These are phyloP conservation scores for Molossus molossus DNA, from an alignment of 2,797 vertebrate species.

Conservation along the genomic window DNA sequence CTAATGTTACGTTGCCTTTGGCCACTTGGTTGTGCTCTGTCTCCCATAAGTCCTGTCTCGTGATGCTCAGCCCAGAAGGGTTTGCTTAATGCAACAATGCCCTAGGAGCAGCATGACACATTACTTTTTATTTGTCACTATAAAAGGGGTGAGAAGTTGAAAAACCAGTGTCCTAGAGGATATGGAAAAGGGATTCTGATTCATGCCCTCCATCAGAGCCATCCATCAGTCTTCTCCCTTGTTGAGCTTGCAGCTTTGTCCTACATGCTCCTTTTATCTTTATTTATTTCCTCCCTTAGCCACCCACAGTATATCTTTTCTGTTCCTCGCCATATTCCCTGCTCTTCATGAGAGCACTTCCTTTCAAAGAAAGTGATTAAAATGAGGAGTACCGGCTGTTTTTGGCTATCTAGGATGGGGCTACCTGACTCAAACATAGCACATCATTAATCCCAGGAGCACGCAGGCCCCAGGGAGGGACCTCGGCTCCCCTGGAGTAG, in stretches of 20 bases:
- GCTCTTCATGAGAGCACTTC: conserved; percentile 25
- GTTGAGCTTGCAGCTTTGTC: conserved; percentile 30
- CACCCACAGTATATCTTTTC: not conserved
- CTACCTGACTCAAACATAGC: not conserved
- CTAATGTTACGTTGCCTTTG: conserved; percentile 56
- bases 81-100: not conserved
- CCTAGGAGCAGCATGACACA: conserved; percentile 17
- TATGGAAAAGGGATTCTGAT: conserved; percentile 7
- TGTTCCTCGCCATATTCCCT: not conserved
- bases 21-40: not conserved
- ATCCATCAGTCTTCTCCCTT: not conserved
- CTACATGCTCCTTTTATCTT: conserved; percentile 20
- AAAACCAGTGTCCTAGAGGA: conserved; percentile 61
- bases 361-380: conserved; percentile 59
- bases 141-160: conserved; percentile 8
- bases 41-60: not conserved
- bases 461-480: not conserved
- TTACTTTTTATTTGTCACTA: conserved; percentile 65
- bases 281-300: conserved; percentile 35
- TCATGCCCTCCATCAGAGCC: not conserved
- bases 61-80: conserved; percentile 17
- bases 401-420: not conserved
- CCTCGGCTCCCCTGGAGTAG: not conserved
- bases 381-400: conserved; percentile 5
- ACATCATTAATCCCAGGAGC: conserved; percentile 13